Evolutionary conservation across 2,113 vertebrate species (phyloP), one percentile per base, ranked within the genome.

Genomic region (Heterochromis multidens): DNA sequence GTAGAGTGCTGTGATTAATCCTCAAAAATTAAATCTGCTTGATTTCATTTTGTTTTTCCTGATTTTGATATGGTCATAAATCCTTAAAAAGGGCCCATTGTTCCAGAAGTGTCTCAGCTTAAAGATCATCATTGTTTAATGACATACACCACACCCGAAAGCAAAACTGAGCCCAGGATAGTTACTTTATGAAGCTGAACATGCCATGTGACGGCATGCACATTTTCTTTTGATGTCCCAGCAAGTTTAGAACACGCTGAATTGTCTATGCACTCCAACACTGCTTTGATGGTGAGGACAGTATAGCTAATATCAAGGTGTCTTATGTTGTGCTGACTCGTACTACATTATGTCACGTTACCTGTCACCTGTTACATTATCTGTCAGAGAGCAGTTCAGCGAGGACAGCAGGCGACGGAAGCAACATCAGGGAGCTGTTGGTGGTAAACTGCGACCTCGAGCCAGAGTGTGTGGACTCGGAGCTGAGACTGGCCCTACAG

Each of bases 401-500:
- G 59, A 92, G 93, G 80, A 94, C 95, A 2, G 90, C 90, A 62
- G 96, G 95, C 65, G 88, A 95, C 25, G 85, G 95, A 72, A 92
- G 94, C 83, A 92, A 84, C 83, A 95, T 96, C 62, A 95, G 95
- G 84, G 97, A 96, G 77, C 92, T 99, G 25, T 91, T 98, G 90
- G 97, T 99, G 91, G 94, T 99, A 79, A 99, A 99, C 94, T 97
- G 97, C 72, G 98, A 99, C 92, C 93, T 99, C 85, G 97, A 97
- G 46, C 94, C 97, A 1, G 97, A 97, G 23, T 93, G 96, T 57
- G 95, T 97, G 0, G 96, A 99, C 0, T 91, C 90, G 0, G 98
- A 99, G 90, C 94, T 99, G 31, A 95, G 97, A 83, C 95, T 97
- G 58, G 97, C 96, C 4, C 95, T 99, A 84, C 98, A 99, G 86